phyloP scores from a whole-genome alignment of 2,888 invertebrate species.

The Hoplodrina blanda region DNA sequence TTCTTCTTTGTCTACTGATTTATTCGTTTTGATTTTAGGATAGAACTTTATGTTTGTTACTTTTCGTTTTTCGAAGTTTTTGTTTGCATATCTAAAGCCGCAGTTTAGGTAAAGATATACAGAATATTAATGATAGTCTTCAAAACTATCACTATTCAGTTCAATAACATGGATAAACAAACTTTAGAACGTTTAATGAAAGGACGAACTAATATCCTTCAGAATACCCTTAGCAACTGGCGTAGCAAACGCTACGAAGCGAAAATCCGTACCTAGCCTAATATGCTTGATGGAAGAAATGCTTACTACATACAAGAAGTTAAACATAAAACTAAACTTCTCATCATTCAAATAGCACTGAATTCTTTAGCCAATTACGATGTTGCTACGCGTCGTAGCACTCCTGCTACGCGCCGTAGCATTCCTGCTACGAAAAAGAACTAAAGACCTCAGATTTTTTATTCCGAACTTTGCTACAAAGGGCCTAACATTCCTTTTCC shows the following conservation, averaged over 20 bases:
- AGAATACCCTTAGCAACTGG: constrained; percentile 3
- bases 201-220: not conserved
- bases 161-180: not conserved
- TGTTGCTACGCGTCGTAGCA: constrained; percentile 35
- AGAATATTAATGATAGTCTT: not conserved
- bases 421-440: constrained; percentile 39
- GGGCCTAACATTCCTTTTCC: constrained; percentile 35
- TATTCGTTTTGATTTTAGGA: constrained; percentile 67
- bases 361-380: constrained; percentile 9
- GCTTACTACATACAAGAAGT: not conserved
- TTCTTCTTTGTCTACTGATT: constrained; percentile 81
- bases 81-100: not conserved
- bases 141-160: not conserved
- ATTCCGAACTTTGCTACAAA: constrained; percentile 35
- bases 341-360: constrained; percentile 26
- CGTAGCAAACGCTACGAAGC: constrained; percentile 4
- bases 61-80: constrained; percentile 4
- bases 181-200: not conserved
- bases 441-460: constrained; percentile 17
- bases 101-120: not conserved
- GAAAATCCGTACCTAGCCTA: constrained; percentile 11
- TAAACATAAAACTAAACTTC: not conserved
- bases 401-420: constrained; percentile 28
- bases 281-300: not conserved
- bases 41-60: not conserved